These are phyloP conservation scores for Rhinopomastus cyanomelas DNA, from an alignment of 2,113 vertebrate genomes.

Conservation along the genomic window DNA sequence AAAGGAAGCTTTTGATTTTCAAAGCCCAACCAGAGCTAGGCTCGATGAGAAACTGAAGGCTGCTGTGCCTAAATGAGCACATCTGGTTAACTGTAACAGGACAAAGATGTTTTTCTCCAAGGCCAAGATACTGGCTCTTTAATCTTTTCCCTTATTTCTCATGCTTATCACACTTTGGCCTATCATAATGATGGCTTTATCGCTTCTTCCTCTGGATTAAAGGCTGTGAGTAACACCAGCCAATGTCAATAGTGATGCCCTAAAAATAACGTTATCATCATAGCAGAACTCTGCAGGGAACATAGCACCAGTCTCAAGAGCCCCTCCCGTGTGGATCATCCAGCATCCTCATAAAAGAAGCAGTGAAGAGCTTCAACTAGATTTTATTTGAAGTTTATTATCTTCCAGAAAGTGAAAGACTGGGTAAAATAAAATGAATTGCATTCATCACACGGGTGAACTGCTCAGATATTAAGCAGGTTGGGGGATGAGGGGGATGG, in stretches of 20 bases:
- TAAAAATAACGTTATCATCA: slow-evolving; percentile 45
- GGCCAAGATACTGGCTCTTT: slow-evolving; percentile 64
- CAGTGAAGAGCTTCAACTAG: neutral
- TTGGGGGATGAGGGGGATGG: neutral
- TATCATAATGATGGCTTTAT: slow-evolving; percentile 60
- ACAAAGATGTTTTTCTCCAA: slow-evolving; percentile 67
- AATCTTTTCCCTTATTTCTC: slow-evolving; percentile 73
- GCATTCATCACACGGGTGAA: neutral
- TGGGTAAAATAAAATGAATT: neutral
- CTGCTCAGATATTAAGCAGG: neutral
- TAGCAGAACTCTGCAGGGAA: neutral
- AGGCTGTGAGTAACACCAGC: slow-evolving; percentile 41
- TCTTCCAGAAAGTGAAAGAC: neutral
- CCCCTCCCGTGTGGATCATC: neutral
- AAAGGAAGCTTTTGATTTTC: slow-evolving; percentile 19
- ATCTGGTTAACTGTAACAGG: slow-evolving; percentile 55
- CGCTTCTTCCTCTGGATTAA: slow-evolving; percentile 63
- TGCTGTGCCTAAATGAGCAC: slow-evolving; percentile 42
- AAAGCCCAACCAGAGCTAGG: neutral
- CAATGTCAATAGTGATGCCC: slow-evolving; percentile 21
- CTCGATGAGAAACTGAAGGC: neutral
- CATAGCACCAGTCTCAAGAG: neutral
- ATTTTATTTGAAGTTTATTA: neutral
- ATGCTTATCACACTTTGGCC: slow-evolving; percentile 54
- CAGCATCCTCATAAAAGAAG: neutral